Base-by-base conservation (phyloP, 2,888 invertebrate genomes). In the Lithophane socia region DNA sequence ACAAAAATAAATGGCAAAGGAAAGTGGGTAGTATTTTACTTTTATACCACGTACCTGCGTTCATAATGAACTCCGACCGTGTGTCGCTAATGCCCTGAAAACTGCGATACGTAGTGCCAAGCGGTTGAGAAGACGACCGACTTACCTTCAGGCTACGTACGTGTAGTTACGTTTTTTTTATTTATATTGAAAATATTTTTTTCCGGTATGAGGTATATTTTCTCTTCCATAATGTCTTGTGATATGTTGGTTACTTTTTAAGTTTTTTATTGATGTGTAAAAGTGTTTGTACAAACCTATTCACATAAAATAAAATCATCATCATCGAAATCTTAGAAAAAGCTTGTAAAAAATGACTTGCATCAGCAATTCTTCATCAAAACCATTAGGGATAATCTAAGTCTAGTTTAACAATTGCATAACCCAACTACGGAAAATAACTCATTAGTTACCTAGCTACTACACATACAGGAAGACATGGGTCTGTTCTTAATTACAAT, bases 31-130 rank as follows among this genome's bases (percentile, higher is more conserved):
- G 73, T 67, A 75, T 84, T 84, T 83, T 81, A 70, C 70, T 84
- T 84, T 84, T 84, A 81, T 67, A 84, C 64, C 70, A 71, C 77
- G 74, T 81, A 64, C 66, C 42, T 65, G 47, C 49, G 75, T 79
- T 76, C 70, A 73, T 86, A 86, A 84, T 80, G 82, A 86, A 82
- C 84, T 75, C 73, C 60, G 58, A 66, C 68, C 76, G 84, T 86
- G 86, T 86, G 86, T 86, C 84, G 84, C 86, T 84, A 86, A 86
- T 86, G 86, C 75, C 21, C 72, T 78, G 86, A 86, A 86, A 84
- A 86, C 85, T 75, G 77, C 66, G 77, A 84, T 86, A 84, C 67
- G 74, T 82, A 77, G 74, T 77, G 79, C 77, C 73, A 70, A 80
- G 63, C 77, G 71, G 74, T 79, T 81, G 67, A 58, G 73, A 73